Base-by-base conservation (phyloP, 2,888 invertebrate genomes). In the Holacanthella duospinosa region DNA sequence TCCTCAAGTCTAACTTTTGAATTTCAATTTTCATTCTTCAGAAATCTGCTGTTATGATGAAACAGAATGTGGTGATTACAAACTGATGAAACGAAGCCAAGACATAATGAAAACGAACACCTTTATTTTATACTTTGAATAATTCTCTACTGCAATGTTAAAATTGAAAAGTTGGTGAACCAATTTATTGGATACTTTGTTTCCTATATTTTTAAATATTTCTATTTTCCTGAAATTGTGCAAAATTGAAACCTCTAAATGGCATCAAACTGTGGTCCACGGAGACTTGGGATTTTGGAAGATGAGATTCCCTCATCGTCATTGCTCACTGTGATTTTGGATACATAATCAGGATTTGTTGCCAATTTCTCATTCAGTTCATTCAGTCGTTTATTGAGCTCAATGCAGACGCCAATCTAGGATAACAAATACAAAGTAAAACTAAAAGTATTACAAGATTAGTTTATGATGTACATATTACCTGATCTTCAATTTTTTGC, bases 401-500 rank as follows among this genome's bases (percentile, higher is more conserved):
- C 66, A 1, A 71, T 60, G 59, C 71, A 71, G 25, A 44, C 59
- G 28, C 25, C 48, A 58, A 69, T 71, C 69, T 70, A 54, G 12
- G n/a, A 58, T 21, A 58, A 12, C 29, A 43, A 48, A 36, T 3
- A 28, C n/a, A 36, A 36, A 36, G 24, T 43, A 48, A 19, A 29
- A 29, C 16, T n/a, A n/a, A 48, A 2, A 29, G 26, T 48, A 28
- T 26, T 48, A 54, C 19, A 53, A n/a, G 19, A 55, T 24, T 43
- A 4, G 6, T 28, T 26, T 4, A 21, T 9, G n/a, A 60, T 44
- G 29, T 26, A n/a, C 19, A 29, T 19, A 64, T 70, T 75, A 82
- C 82, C 77, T 82, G 80, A 75, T 87, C 85, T 79, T 95, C 93
- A 66, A 96, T 79, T 68, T 87, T 85, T 74, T 87, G 85, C 75